Evolutionary conservation across 2,888 invertebrate species (phyloP), one percentile per base, ranked within the genome.

Genomic region (Electrophaes corylata): DNA sequence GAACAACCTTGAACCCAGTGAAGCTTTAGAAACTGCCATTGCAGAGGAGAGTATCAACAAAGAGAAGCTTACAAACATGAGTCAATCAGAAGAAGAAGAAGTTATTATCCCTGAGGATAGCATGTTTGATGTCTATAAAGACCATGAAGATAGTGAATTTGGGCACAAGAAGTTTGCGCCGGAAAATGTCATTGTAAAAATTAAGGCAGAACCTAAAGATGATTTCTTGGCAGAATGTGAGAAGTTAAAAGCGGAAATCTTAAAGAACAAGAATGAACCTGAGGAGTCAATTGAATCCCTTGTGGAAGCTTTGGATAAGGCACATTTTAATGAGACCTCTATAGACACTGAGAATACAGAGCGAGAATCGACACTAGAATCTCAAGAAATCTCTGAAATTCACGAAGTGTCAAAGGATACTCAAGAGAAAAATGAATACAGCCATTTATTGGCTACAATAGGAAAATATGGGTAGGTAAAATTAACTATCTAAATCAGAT

Each of bases 401-500:
- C 45, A 51, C 31, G 47, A 43, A 10, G 4, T 19, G n/a, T 19
- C 10, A 6, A 16, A 6, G 11, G 39, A 53, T 23, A 31, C 31
- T 37, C 16, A 18, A 45, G 45, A 37, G 3, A 31, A 26, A 18
- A 23, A 23, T 53, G 67, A 71, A 26, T 88, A 89, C 50, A 93
- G 89, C 57, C 91, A 92, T 81, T 81, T 96, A 19, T 84, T 96
- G 61, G 96, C 96, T 31, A 94, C 95, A 44, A 93, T 95, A 35
- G 93, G 94, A 46, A 94, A 92, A 85, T 94, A 94, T 77, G 93
- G 93, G 93, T 94, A 73, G 88, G 88, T 68, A 73, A 41, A 46
- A 29, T 19, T 1, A 23, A 18, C 18, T 35, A 19, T n/a, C n/a
- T n/a, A n/a, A n/a, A n/a, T n/a, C n/a, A n/a, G n/a, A n/a, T n/a